Percentiles rank a stretch among this genome's conserved stretches.
phyloP scores from a whole-genome alignment of 1,140 invertebrate genomes.

The Sitodiplosis mosellana region DNA sequence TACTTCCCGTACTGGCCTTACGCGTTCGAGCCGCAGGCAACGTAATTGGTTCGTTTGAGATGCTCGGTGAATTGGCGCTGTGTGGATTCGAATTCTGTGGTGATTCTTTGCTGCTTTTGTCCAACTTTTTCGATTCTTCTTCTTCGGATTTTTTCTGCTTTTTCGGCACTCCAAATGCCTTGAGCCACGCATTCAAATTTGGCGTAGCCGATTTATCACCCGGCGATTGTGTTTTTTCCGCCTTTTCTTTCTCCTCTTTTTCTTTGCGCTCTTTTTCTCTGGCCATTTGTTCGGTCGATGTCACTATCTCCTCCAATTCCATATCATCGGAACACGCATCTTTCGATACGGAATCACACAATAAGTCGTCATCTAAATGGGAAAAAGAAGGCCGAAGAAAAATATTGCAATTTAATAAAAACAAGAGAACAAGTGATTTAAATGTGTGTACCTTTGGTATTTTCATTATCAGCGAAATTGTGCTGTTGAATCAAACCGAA shows the following conservation, averaged over 20 bases:
- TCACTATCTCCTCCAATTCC: slow-evolving; percentile 19
- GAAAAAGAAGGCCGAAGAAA: not conserved
- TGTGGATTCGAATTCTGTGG: slow-evolving; percentile 7
- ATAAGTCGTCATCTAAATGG: slow-evolving; percentile 3
- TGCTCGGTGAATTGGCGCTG: not conserved
- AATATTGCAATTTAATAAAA: not conserved
- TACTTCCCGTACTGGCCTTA: slow-evolving; percentile 49
- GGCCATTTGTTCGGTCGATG: slow-evolving; percentile 6
- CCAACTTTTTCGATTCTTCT: slow-evolving; percentile 23
- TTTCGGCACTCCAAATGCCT: slow-evolving; percentile 65
- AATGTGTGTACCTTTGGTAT: slow-evolving; percentile 19
- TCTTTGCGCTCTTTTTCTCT: not conserved
- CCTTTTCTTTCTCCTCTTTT: slow-evolving; percentile 21
- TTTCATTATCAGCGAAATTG: slow-evolving; percentile 30
- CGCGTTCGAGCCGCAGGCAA: slow-evolving; percentile 30
- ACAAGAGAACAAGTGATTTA: slow-evolving; percentile 6
- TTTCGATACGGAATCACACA: slow-evolving; percentile 11
- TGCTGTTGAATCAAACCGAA: slow-evolving; percentile 37
- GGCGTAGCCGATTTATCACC: slow-evolving; percentile 50
- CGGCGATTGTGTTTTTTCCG: slow-evolving; percentile 14
- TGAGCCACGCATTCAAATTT: slow-evolving; percentile 77
- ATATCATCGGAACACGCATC: slow-evolving; percentile 14
- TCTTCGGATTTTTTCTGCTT: slow-evolving; percentile 22
- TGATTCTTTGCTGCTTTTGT: slow-evolving; percentile 16
- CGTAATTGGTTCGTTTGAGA: not conserved